Conservation (phyloP, 2,888 invertebrate species). For the Gastracanthus pulcherrimus region DNA sequence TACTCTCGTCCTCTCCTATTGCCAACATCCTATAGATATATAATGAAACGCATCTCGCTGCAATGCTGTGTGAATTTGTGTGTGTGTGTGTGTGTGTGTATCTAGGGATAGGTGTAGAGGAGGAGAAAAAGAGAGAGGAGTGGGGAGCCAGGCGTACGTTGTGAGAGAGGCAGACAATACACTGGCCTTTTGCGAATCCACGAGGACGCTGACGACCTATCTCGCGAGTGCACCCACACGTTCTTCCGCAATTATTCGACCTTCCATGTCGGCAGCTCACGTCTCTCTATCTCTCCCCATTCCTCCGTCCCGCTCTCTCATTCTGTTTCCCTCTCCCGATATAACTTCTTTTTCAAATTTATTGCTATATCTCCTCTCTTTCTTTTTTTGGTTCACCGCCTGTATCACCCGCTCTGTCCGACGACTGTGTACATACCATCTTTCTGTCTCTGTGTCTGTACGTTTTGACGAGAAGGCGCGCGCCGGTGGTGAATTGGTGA, state of each 20-base stretch:
- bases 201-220: neutral
- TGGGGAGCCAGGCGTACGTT: conserved; percentile 6
- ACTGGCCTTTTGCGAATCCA: conserved; percentile 42
- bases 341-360: no score
- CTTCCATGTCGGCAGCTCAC: conserved; percentile 26
- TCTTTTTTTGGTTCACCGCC: no score
- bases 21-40: neutral
- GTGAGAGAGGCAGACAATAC: conserved; percentile 6
- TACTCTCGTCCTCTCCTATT: neutral
- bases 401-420: no score
- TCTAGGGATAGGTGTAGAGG: neutral
- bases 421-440: no score
- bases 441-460: neutral
- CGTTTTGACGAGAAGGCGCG: neutral
- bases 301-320: neutral
- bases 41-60: neutral
- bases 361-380: no score
- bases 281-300: neutral
- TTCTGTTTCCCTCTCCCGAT: no score
- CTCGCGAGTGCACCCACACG: conserved; percentile 31
- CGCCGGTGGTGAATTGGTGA: neutral
- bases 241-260: conserved; percentile 48
- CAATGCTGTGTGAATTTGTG: neutral
- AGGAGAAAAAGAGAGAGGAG: conserved; percentile 11
- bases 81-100: neutral